These are phyloP conservation scores for Noctua comes DNA, from an alignment of 2,888 invertebrate species.

Conservation along the genomic window DNA sequence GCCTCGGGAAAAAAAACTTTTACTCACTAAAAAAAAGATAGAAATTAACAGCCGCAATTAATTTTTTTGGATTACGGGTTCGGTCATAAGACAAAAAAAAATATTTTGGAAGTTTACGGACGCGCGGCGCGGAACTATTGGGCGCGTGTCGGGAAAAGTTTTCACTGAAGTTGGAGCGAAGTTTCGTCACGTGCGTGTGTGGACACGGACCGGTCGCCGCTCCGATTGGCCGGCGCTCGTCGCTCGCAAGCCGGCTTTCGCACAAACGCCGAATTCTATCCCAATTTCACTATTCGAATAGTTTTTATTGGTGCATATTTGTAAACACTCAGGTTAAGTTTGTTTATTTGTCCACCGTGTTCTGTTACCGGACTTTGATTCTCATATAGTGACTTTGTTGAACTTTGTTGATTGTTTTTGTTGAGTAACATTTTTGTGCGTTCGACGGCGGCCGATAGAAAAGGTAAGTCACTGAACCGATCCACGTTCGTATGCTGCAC, in stretches of 20 bases:
- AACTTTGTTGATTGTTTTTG: constrained; percentile 84
- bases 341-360: constrained; percentile 77
- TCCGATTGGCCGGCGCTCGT: constrained; percentile 79
- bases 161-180: constrained; percentile 80
- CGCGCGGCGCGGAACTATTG: constrained; percentile 77
- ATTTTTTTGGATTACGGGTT: constrained; percentile 69
- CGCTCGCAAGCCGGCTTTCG: constrained; percentile 54
- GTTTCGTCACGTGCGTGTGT: constrained; percentile 85
- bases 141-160: constrained; percentile 83
- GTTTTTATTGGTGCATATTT: constrained; percentile 75
- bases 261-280: constrained; percentile 65
- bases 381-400: constrained; percentile 83
- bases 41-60: constrained; percentile 75
- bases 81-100: constrained; percentile 53
- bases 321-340: constrained; percentile 74
- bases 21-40: constrained; percentile 76
- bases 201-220: constrained; percentile 73
- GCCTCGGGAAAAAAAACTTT: constrained; percentile 82
- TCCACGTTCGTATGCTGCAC: neutral
- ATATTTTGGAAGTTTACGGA: constrained; percentile 65
- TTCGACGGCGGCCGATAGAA: constrained; percentile 67
- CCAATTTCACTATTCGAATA: constrained; percentile 61
- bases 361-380: constrained; percentile 81
- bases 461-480: constrained; percentile 78
- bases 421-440: constrained; percentile 76